phyloP scores from a whole-genome alignment of 2,888 invertebrate species.

The Elegia similella region DNA sequence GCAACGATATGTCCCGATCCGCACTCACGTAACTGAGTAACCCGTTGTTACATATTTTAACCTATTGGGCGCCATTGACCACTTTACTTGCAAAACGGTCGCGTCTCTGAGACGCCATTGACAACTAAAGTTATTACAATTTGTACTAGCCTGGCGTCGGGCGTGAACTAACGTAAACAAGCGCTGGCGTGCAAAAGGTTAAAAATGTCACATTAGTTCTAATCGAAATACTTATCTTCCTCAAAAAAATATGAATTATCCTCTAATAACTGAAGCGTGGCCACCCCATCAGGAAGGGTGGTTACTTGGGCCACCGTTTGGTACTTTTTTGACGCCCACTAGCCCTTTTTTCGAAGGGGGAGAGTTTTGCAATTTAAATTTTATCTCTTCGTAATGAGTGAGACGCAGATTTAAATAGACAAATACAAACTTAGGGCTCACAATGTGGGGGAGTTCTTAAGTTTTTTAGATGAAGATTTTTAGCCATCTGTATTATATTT shows the following conservation, averaged over 20 bases:
- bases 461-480: constrained; percentile 14
- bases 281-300: constrained; percentile 18
- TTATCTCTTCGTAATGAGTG: constrained; percentile 71
- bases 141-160: no score
- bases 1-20: no score
- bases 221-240: no score
- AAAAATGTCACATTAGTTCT: no score
- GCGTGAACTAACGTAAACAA: no score
- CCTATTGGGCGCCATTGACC: no score
- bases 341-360: constrained; percentile 70
- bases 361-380: constrained; percentile 75
- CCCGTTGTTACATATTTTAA: no score
- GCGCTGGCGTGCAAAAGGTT: no score
- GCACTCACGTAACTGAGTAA: no score
- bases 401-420: constrained; percentile 41
- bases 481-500: neutral
- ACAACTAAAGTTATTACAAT: no score
- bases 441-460: constrained; percentile 12
- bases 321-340: constrained; percentile 73
- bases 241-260: neutral
- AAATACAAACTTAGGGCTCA: constrained; percentile 27
- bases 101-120: no score
- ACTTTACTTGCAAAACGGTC: no score
- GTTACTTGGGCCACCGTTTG: constrained; percentile 26
- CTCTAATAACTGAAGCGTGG: neutral